Evolutionary conservation across 2,888 invertebrate genomes (phyloP).

Genomic region (Germaria angustata): DNA sequence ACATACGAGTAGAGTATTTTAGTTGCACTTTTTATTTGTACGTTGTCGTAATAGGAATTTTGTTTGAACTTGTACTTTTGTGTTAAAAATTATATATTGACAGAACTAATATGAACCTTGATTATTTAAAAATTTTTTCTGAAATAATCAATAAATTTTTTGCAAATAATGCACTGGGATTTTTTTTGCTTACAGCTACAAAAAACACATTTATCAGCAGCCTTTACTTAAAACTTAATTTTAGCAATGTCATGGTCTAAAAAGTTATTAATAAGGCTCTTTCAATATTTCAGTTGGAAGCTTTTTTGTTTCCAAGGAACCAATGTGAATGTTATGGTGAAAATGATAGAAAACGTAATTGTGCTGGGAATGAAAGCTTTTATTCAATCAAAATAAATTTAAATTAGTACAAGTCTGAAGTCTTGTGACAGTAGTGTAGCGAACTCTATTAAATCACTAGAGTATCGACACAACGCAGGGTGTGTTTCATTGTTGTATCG

Average conservation of each 20-base stretch:
- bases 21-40: not conserved
- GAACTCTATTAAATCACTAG: too few species aligned
- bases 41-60: not conserved
- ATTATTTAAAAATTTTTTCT: too few species aligned
- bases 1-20: not conserved
- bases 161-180: not conserved
- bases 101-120: conserved; percentile 39
- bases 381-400: too few species aligned
- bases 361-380: too few species aligned
- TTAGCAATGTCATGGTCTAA: not conserved
- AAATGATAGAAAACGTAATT: too few species aligned
- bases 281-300: not conserved
- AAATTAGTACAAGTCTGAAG: too few species aligned
- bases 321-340: too few species aligned
- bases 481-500: too few species aligned
- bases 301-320: not conserved
- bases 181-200: too few species aligned
- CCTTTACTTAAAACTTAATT: not conserved
- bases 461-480: too few species aligned
- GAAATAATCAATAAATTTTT: too few species aligned
- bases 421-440: too few species aligned
- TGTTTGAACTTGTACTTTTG: conserved; percentile 52
- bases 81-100: conserved; percentile 39
- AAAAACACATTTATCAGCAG: not conserved
- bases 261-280: not conserved